A percentile compares a stretch with the other conserved stretches of the same genome.
phyloP scores from a whole-genome alignment of 2,113 vertebrate genomes.

The Cryptotis parvus region DNA sequence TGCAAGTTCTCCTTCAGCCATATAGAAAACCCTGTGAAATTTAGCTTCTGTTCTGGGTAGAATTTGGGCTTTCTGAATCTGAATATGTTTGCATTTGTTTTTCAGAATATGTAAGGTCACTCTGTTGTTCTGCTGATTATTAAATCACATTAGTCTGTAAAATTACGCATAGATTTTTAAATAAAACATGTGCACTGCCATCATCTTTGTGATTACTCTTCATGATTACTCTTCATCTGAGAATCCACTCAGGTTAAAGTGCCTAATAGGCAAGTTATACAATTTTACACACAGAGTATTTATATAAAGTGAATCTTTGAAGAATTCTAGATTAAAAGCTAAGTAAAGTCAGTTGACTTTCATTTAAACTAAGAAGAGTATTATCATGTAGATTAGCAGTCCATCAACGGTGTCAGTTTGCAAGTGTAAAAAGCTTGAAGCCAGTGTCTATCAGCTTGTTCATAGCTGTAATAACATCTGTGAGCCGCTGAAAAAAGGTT shows the following conservation, averaged over 20 bases:
- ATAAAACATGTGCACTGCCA: not conserved
- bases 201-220: not conserved
- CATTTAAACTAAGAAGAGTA: constrained; percentile 39
- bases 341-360: too few species aligned
- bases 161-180: not conserved
- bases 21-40: not conserved
- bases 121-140: not conserved
- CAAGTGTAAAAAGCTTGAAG: too few species aligned
- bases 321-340: constrained; percentile 22
- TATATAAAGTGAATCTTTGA: constrained; percentile 29
- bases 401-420: too few species aligned
- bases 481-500: too few species aligned
- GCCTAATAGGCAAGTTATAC: not conserved
- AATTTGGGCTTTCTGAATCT: not conserved
- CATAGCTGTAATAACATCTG: too few species aligned
- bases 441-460: too few species aligned
- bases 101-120: constrained; percentile 1
- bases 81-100: not conserved
- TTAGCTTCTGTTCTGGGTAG: not conserved
- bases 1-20: not conserved
- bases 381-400: not conserved
- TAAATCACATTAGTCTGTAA: not conserved
- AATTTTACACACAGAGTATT: not conserved
- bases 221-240: not conserved
- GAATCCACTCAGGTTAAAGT: not conserved